Percentiles rank a stretch among this genome's conserved stretches.
Evolutionary conservation across 2,888 invertebrate genomes (phyloP).

Genomic region (Metopia argyrocephala): DNA sequence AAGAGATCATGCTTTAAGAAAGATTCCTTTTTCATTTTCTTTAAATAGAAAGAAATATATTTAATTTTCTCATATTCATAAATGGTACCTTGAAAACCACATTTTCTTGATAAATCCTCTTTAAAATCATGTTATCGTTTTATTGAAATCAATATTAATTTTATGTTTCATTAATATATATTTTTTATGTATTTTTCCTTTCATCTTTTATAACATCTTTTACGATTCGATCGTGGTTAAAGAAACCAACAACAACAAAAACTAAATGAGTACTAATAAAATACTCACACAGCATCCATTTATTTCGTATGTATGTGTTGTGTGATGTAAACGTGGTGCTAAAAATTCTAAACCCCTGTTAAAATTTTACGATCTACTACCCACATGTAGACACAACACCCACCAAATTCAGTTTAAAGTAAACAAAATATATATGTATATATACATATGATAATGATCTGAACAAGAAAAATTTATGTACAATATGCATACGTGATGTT

Average conservation of each 20-base stretch:
- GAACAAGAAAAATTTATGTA: too few relatives aligned
- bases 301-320: constrained; percentile 7
- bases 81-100: neutral
- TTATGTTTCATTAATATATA: constrained; percentile 50
- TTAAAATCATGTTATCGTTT: constrained; percentile 45
- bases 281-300: constrained; percentile 36
- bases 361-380: constrained; percentile 38
- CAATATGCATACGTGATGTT: neutral
- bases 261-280: constrained; percentile 14
- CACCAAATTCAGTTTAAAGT: neutral
- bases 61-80: neutral
- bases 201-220: neutral
- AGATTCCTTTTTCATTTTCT: too few relatives aligned
- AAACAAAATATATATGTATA: neutral
- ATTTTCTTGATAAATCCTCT: constrained; percentile 6
- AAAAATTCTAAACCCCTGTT: constrained; percentile 36
- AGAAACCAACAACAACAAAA: constrained; percentile 18
- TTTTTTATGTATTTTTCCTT: neutral
- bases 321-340: constrained; percentile 8
- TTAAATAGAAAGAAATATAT: neutral
- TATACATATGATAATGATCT: too few relatives aligned
- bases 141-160: constrained; percentile 37
- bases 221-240: neutral
- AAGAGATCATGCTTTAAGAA: too few relatives aligned
- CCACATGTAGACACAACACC: constrained; percentile 46